Evolutionary conservation across 1,140 invertebrate species (phyloP).

Genomic region (Trachelipus rathkii): DNA sequence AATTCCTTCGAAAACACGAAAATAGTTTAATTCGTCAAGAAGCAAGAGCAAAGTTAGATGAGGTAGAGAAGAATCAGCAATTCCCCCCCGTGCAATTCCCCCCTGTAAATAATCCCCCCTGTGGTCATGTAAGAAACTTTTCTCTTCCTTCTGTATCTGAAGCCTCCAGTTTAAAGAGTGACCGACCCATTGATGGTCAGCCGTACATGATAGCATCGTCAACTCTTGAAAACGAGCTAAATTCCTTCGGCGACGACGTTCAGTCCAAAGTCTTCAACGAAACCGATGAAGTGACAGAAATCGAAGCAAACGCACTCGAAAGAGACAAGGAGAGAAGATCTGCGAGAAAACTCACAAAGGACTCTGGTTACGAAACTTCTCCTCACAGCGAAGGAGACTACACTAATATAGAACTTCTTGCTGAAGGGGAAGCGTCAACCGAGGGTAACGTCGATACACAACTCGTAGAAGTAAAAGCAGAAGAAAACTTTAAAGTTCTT

Average conservation of each 20-base stretch:
- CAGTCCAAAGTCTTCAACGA: background rate
- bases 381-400: constrained; percentile 48
- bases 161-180: background rate
- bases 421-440: constrained; percentile 10
- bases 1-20: background rate
- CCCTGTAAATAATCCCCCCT: background rate
- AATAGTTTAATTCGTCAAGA: constrained; percentile 38
- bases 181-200: too few species aligned
- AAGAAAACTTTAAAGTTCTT: background rate
- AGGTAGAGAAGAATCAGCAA: background rate
- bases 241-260: constrained; percentile 37
- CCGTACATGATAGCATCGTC: background rate
- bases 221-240: constrained; percentile 44
- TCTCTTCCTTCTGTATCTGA: background rate
- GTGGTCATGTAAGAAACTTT: background rate
- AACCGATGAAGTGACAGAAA: background rate
- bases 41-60: constrained; percentile 31
- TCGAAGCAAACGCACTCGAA: constrained; percentile 30
- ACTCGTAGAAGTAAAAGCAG: background rate
- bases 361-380: constrained; percentile 50
- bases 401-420: constrained; percentile 47
- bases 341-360: constrained; percentile 49
- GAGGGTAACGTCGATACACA: background rate
- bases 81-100: constrained; percentile 1
- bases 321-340: constrained; percentile 47